Evolutionary conservation across 2,888 invertebrate species (phyloP).

Genomic region (Glaucopsyche alexis): DNA sequence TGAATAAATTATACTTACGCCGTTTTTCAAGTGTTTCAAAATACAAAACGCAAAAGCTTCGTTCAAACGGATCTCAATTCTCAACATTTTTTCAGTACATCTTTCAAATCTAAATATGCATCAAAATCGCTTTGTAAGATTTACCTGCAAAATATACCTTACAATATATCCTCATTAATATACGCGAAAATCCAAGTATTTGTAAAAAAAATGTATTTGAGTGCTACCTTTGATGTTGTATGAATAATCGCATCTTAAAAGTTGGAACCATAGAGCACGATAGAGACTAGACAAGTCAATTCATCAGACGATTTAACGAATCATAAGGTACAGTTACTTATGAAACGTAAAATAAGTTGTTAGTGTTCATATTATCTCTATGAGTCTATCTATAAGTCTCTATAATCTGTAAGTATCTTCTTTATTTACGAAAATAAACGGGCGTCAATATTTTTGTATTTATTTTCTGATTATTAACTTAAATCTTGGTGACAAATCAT

Average conservation of each 20-base stretch:
- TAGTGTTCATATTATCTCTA: too few relatives aligned
- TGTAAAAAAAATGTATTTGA: slow-evolving; percentile 16
- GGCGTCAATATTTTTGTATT: too few relatives aligned
- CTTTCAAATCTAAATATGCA: slow-evolving; percentile 6
- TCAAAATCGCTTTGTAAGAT: not conserved
- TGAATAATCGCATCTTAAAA: slow-evolving; percentile 20
- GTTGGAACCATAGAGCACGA: not conserved
- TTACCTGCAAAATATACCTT: not conserved
- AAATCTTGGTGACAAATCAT: too few relatives aligned
- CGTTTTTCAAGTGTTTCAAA: not conserved
- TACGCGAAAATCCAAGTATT: slow-evolving; percentile 18
- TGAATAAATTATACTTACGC: not conserved
- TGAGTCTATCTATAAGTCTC: too few relatives aligned
- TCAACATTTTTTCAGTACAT: not conserved
- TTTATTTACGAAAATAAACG: too few relatives aligned
- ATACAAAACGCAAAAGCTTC: not conserved
- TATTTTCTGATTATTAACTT: too few relatives aligned
- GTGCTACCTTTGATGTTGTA: slow-evolving; percentile 20
- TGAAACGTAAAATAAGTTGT: too few relatives aligned
- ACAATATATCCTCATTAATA: slow-evolving; percentile 12
- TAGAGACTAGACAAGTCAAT: not conserved
- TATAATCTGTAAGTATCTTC: too few relatives aligned
- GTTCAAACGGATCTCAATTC: not conserved
- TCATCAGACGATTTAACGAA: too few relatives aligned
- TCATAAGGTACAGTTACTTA: too few relatives aligned